phyloP scores from a whole-genome alignment of 1,140 invertebrate genomes.

The Conopomorpha cramerella region DNA sequence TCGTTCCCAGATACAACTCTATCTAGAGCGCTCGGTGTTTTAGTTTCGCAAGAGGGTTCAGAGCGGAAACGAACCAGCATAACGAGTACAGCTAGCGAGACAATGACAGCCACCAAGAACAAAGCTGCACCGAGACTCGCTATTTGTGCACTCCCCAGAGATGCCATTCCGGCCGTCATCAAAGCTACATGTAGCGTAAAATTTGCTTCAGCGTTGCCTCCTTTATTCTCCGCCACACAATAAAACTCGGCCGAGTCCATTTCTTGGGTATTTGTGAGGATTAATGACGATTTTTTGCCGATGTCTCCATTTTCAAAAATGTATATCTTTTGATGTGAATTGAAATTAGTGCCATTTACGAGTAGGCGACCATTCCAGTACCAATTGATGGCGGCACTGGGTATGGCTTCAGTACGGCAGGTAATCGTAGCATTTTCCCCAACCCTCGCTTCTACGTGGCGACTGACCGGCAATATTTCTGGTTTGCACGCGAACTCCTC shows the following conservation, averaged over 20 bases:
- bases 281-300: conserved; percentile 77
- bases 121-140: conserved; percentile 82
- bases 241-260: conserved; percentile 88
- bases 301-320: conserved; percentile 78
- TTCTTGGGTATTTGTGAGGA: conserved; percentile 86
- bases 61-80: conserved; percentile 72
- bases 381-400: conserved; percentile 83
- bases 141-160: conserved; percentile 81
- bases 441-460: conserved; percentile 75
- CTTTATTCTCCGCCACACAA: conserved; percentile 89
- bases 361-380: conserved; percentile 83
- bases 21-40: conserved; percentile 74
- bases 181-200: conserved; percentile 84
- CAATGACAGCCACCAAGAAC: conserved; percentile 77
- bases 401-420: conserved; percentile 79
- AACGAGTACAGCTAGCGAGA: conserved; percentile 74
- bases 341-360: conserved; percentile 78
- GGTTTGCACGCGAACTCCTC: conserved; percentile 90
- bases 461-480: conserved; percentile 74
- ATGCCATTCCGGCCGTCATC: conserved; percentile 75
- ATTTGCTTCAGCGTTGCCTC: conserved; percentile 89
- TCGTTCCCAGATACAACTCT: conserved; percentile 68
- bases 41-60: conserved; percentile 72
- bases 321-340: conserved; percentile 78
- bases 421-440: conserved; percentile 85